Evolutionary conservation across 2,113 vertebrate species (phyloP), one percentile per base, ranked within the genome.

Genomic region (Pyrgilauda ruficollis): DNA sequence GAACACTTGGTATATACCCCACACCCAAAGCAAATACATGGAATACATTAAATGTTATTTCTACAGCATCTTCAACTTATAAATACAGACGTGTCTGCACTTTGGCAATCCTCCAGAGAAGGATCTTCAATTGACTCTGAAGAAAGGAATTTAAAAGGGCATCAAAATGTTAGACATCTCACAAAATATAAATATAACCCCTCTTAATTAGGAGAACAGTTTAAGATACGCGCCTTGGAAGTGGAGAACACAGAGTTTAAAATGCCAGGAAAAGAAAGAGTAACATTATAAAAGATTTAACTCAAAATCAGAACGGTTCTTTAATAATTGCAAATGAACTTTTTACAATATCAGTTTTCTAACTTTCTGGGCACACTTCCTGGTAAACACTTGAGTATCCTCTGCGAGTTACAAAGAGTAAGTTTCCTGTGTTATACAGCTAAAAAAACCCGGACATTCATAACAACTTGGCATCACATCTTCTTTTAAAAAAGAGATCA

Each of bases 401-500:
- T 96, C 79, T 67, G 94, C 96, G 94, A 97, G 87, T 97, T 97
- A 98, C 94, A 98, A 94, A 97, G 94, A 97, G 93, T 94, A 97
- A 84, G 85, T 96, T 95, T 96, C 93, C 88, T 94, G 88, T 84
- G 76, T 95, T 96, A 93, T 70, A 90, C 87, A 96, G 97, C 96
- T 87, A 97, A 97, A 95, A 95, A 94, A 89, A 30, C 46, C 66
- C 89, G 81, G 94, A 95, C 76, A 94, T 80, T 62, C 43, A 81
- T 93, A 96, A 84, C 96, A 97, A 79, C 93, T 97, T 93, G 93
- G 94, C 88, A 97, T 97, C 85, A 94, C 93, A 93, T 46, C 89
- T 74, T 94, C 86, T 95, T 89, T 96, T 83, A 95, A 97, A 97
- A 97, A 97, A 95, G 62, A 97, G 92, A 96, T 96, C 89, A 97